Evolutionary conservation across 2,797 vertebrate species (phyloP), one percentile per base, ranked within the genome.

Genomic region (Rhinichthys osculus): DNA sequence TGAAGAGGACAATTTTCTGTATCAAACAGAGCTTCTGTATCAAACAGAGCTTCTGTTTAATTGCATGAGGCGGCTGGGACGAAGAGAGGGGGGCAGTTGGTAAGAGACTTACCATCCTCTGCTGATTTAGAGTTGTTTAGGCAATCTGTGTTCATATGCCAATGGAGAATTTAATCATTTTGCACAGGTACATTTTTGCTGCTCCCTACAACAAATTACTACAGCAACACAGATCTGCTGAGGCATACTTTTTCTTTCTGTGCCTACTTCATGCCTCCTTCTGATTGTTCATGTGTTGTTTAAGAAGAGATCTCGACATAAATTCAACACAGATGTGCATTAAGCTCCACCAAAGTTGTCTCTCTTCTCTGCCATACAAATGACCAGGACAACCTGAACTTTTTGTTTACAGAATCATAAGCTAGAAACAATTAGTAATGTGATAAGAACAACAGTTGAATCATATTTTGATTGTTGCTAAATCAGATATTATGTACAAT

Each of bases 141-240:
- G 74, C 74, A 80, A 82, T 88, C 72, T 85, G 64, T 72, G 81
- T 33, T 73, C 77, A 84, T 77, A 80, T 82, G 52, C 67, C 83
- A 85, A 69, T 87, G 71, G 82, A 23, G 57, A 67, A 83, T 88
- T 86, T 64, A 73, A 86, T 88, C 19, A 81, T 85, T 33, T 64
- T 6, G 77, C 85, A 81, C 19, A 30, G 54, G 5, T 85, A 83
- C 16, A 54, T 72, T 59, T 72, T 73, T 69, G 38, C 13, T 38
- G 35, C 17, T 44, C 17, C 40, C 23, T n/a, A 80, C 33, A 64
- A 80, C 47, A 54, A n/a, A 71, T 57, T 13, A 38, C 47, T 44
- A 11, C 33, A 38, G 21, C 21, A 59, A 35, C 52, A 52, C 42
- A 67, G 59, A 72, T 76, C 10, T 59, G 30, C 38, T 84, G 77